A percentile compares a stretch with the other conserved stretches of the same genome.
phyloP scores from a whole-genome alignment of 2,797 vertebrate species.

The Rhinichthys osculus region DNA sequence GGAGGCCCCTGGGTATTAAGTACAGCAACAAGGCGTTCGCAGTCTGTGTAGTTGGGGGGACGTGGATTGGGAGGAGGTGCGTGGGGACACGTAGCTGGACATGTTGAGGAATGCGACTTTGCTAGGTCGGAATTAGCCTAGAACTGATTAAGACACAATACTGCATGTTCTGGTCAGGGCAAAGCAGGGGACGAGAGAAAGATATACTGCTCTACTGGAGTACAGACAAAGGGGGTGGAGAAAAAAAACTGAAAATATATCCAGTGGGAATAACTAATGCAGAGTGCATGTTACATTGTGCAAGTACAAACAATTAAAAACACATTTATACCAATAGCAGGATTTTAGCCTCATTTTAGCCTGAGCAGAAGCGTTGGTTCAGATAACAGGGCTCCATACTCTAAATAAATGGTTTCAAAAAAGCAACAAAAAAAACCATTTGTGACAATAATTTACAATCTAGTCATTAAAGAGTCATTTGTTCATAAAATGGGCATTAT shows the following conservation, averaged over 20 bases:
- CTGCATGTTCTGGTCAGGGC: constrained; percentile 73
- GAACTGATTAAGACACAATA: constrained; percentile 69
- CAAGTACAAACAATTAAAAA: constrained; percentile 79
- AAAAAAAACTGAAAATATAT: constrained; percentile 52
- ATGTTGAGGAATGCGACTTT: constrained; percentile 61
- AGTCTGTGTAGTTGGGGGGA: constrained; percentile 60
- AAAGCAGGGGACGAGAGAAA: constrained; percentile 61
- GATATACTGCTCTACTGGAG: constrained; percentile 22
- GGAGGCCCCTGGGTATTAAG: constrained; percentile 75
- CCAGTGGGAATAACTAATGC: constrained; percentile 72
- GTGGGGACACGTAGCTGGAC: constrained; percentile 69
- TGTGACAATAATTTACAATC: neutral
- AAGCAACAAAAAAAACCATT: neutral
- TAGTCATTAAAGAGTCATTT: constrained; percentile 18
- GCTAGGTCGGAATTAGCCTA: constrained; percentile 71
- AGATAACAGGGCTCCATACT: constrained; percentile 3
- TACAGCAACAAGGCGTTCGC: constrained; percentile 66
- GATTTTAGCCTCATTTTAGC: constrained; percentile 81
- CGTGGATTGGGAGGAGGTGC: constrained; percentile 36
- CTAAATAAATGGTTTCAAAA: constrained; percentile 15
- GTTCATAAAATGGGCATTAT: neutral
- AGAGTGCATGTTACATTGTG: constrained; percentile 70
- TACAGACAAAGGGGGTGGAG: constrained; percentile 40
- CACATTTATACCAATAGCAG: constrained; percentile 78
- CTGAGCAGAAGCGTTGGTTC: constrained; percentile 54